A percentile compares a stretch with the other conserved stretches of the same genome.
Evolutionary conservation across 2,888 invertebrate genomes (phyloP).

Genomic region (Eurytoma californica): DNA sequence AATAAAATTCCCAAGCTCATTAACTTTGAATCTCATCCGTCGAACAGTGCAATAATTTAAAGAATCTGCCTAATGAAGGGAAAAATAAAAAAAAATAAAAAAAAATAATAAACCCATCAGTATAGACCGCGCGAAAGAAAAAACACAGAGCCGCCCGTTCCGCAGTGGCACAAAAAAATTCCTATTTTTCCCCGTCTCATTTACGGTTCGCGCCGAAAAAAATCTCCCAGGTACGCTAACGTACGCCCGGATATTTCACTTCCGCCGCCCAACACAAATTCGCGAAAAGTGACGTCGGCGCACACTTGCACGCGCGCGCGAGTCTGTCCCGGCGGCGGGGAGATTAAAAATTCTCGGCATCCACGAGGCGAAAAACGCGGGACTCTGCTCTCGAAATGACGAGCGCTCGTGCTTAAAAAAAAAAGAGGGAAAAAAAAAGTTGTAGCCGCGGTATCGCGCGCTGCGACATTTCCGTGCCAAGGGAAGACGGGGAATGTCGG

Average conservation of each 20-base stretch:
- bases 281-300: not conserved
- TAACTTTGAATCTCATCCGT: not conserved
- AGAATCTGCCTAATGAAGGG: not conserved
- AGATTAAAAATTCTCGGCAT: conserved; percentile 56
- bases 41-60: not conserved
- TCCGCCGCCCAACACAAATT: conserved; percentile 23
- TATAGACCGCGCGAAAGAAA: not conserved
- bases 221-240: conserved; percentile 5
- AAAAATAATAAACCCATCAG: not conserved
- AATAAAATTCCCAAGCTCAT: too few species aligned
- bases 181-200: conserved; percentile 40
- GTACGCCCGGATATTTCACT: conserved; percentile 36
- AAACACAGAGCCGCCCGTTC: not conserved
- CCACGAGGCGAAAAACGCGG: conserved; percentile 49
- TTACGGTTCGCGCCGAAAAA: conserved; percentile 19
- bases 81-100: not conserved
- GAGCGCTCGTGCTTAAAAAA: too few species aligned
- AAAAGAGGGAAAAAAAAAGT: too few species aligned
- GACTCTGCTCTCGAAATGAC: too few species aligned
- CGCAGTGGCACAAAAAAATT: conserved; percentile 17
- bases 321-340: conserved; percentile 9
- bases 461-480: too few species aligned
- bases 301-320: conserved; percentile 20
- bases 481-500: too few species aligned
- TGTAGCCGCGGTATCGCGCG: too few species aligned